Evolutionary conservation across 2,888 invertebrate genomes (phyloP).

Genomic region (Busseola fusca): DNA sequence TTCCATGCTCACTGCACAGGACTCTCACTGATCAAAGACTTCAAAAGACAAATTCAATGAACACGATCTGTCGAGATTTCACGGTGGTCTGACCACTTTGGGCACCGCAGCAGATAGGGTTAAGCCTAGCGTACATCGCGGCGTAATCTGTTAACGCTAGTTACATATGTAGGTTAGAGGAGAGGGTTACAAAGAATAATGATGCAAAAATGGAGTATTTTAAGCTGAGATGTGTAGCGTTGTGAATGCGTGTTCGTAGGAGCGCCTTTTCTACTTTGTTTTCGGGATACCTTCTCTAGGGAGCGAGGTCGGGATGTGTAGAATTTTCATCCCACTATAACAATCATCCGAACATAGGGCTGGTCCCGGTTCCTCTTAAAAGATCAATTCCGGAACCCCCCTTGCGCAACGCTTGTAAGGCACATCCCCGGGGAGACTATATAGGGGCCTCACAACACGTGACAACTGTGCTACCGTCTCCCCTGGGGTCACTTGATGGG

Average conservation of each 20-base stretch:
- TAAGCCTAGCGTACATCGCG: slow-evolving; percentile 45
- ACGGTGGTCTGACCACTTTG: slow-evolving; percentile 62
- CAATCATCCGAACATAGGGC: no score
- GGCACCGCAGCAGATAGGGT: slow-evolving; percentile 42
- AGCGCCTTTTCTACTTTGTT: no score
- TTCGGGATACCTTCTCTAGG: no score
- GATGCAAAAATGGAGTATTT: not conserved
- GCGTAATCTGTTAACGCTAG: slow-evolving; percentile 39
- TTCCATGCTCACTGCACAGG: slow-evolving; percentile 37
- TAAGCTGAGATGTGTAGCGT: not conserved
- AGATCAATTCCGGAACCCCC: no score
- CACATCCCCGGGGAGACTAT: no score
- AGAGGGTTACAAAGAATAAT: slow-evolving; percentile 13
- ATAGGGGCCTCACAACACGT: no score
- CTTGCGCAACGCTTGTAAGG: no score
- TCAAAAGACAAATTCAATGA: slow-evolving; percentile 60
- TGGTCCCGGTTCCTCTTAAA: no score
- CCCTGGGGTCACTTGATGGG: no score
- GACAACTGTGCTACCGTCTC: no score
- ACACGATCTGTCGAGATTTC: slow-evolving; percentile 57
- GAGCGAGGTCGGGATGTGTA: no score
- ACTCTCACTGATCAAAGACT: slow-evolving; percentile 61
- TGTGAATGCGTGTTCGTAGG: not conserved
- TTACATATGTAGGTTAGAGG: slow-evolving; percentile 48
- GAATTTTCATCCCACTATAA: no score